phyloP scores from a whole-genome alignment of 2,113 vertebrate species.

The Sylvietta virens region DNA sequence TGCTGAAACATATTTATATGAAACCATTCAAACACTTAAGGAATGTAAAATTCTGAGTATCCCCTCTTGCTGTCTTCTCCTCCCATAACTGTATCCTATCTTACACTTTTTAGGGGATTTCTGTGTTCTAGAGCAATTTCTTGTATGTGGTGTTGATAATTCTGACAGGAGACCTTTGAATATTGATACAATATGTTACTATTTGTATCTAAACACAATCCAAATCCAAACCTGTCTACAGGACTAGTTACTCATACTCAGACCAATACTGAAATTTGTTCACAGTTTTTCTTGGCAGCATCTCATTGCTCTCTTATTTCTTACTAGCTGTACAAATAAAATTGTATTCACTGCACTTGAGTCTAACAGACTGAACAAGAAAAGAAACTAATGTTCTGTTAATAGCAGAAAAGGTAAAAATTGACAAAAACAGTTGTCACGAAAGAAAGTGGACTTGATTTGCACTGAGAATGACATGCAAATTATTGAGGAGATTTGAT shows the following conservation, averaged over 20 bases:
- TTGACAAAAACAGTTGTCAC: neutral
- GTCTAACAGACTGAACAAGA: neutral
- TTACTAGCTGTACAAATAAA: neutral
- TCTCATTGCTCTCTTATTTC: neutral
- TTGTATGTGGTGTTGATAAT: neutral
- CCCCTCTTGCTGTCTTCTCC: neutral
- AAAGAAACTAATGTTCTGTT: neutral
- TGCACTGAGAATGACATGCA: neutral
- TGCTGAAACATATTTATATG: neutral
- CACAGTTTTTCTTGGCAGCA: conserved; percentile 5
- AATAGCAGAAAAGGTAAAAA: neutral
- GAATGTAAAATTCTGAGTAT: neutral
- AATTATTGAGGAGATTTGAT: neutral
- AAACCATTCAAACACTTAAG: neutral
- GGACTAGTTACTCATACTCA: neutral
- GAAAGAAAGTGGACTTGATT: neutral
- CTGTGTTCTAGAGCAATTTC: neutral
- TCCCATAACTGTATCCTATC: neutral
- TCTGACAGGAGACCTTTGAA: neutral
- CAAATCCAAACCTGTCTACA: neutral
- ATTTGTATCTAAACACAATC: neutral
- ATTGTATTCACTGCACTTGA: neutral
- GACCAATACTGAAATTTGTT: neutral
- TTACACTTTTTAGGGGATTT: neutral
- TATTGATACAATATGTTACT: neutral